phyloP scores from a whole-genome alignment of 2,888 invertebrate genomes.

The Drosophila testacea region DNA sequence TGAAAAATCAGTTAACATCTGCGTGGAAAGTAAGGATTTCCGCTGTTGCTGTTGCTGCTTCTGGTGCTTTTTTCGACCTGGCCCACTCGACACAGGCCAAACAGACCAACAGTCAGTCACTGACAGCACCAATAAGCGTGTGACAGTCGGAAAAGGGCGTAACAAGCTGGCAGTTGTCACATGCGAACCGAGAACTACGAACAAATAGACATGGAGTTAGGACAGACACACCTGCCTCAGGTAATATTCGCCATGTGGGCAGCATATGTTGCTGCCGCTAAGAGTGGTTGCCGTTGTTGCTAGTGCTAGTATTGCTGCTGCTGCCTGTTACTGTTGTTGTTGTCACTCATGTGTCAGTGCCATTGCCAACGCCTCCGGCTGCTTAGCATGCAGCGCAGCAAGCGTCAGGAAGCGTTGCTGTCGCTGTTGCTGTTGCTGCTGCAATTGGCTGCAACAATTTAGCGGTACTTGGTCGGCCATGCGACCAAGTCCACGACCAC shows the following conservation, averaged over 20 bases:
- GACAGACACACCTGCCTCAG: conserved; percentile 68
- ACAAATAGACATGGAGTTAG: conserved; percentile 35
- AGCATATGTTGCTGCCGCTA: conserved; percentile 42
- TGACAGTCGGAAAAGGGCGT: conserved; percentile 74
- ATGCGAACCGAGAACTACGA: conserved; percentile 20
- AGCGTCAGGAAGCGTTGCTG: conserved; percentile 62
- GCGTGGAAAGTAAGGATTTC: conserved; percentile 36
- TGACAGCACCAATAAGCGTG: conserved; percentile 63
- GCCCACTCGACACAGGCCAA: conserved; percentile 35
- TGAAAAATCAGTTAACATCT: conserved; percentile 48
- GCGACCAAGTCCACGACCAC: conserved; percentile 38
- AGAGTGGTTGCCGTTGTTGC: conserved; percentile 11
- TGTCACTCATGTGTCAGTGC: conserved; percentile 68
- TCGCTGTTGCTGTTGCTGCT: conserved; percentile 21
- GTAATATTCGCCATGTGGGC: conserved; percentile 55
- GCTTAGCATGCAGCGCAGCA: conserved; percentile 80
- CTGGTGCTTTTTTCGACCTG: not conserved
- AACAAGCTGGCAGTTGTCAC: conserved; percentile 65
- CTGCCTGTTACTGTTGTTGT: conserved; percentile 37
- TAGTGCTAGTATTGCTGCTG: conserved; percentile 20
- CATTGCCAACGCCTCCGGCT: conserved; percentile 68
- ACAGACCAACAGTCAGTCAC: conserved; percentile 25
- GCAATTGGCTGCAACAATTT: conserved; percentile 69
- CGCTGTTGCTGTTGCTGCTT: conserved; percentile 43
- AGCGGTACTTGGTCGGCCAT: conserved; percentile 71